Evolutionary conservation across 2,888 invertebrate genomes (phyloP), one percentile per base, ranked within the genome.

Genomic region (Conistra vaccinii): DNA sequence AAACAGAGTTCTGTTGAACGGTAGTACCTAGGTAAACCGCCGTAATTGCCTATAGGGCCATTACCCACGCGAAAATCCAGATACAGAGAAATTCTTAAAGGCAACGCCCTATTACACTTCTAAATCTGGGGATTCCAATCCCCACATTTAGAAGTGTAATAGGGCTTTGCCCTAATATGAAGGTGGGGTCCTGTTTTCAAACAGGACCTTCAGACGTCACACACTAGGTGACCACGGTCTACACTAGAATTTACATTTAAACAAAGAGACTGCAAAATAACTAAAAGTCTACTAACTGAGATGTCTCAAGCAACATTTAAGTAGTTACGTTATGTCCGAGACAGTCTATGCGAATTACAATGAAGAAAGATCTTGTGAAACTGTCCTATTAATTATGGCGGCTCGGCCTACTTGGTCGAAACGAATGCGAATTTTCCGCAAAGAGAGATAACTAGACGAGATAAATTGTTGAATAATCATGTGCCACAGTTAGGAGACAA

Each of bases 311-410:
- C 68, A 66, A 67, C 32, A 62, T 73, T 71, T 65, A 73, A 80
- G 55, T 73, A n/a, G 53, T 80, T 75, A 66, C 80, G 78, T 73
- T 74, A 76, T 69, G 75, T 76, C 81, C 69, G 26, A 84, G 79
- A 84, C 85, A 89, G 87, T 84, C 84, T 86, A 86, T 88, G 89
- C 84, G 86, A 88, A 87, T 87, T 83, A 80, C 85, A 83, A 84
- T 89, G 84, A 84, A 83, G 88, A 86, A 89, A 91, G 72, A 84
- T 75, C 70, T 90, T 89, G 76, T 74, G 88, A 85, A 87, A 90
- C 76, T 76, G 76, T 76, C 81, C 84, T 81, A 83, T 86, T 88
- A 87, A 88, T 88, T 85, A 88, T 86, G 79, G 79, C 85, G 57
- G 70, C 48, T 67, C 77, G 81, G 76, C 78, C 84, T 80, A 83